Conservation (phyloP, 2,797 vertebrate species). For the Molossus molossus region DNA sequence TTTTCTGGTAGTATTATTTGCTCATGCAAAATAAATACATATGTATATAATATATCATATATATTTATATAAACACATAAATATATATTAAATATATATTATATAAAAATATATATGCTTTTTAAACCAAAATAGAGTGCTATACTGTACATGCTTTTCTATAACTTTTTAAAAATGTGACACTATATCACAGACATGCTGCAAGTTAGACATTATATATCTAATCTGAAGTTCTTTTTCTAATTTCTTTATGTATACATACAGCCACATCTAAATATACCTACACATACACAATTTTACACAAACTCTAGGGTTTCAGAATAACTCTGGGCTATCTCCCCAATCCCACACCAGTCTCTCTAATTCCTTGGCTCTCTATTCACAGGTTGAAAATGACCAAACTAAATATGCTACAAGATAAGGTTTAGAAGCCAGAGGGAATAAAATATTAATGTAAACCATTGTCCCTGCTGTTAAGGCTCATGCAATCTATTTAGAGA, state of each 20-base stretch:
- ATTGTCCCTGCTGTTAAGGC: not conserved
- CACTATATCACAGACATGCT: not conserved
- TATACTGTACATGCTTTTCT: not conserved
- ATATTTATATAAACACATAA: not conserved
- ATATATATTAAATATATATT: not conserved
- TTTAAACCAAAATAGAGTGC: constrained; percentile 40
- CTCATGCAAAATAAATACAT: not conserved
- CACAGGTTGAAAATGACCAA: constrained; percentile 53
- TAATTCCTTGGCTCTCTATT: constrained; percentile 16
- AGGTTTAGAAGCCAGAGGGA: constrained; percentile 47
- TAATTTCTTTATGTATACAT: not conserved
- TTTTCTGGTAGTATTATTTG: not conserved
- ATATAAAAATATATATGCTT: not conserved
- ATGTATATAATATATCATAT: not conserved
- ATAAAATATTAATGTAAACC: constrained; percentile 58
- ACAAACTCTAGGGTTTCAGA: not conserved
- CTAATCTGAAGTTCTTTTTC: constrained; percentile 27
- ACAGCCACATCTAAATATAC: not conserved
- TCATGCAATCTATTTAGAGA: constrained; percentile 49
- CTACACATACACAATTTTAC: not conserved
- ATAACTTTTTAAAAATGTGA: not conserved
- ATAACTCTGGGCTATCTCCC: not conserved
- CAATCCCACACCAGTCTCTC: not conserved
- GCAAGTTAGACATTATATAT: not conserved
- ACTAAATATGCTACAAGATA: not conserved